These are phyloP conservation scores for Heliconius eleuchia DNA, from an alignment of 1,140 invertebrate species.

Conservation along the genomic window DNA sequence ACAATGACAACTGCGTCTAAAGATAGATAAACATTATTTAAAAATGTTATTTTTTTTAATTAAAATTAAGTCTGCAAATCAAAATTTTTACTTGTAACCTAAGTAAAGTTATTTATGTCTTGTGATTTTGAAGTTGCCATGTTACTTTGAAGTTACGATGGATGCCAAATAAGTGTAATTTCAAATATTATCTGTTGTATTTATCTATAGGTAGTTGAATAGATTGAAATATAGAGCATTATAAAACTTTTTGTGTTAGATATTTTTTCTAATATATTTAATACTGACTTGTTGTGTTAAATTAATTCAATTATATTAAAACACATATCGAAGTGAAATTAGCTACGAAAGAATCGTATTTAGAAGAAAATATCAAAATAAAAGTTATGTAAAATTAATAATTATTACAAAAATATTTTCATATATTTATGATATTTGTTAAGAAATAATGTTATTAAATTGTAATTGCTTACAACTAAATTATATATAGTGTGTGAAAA, in stretches of 20 bases:
- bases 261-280: too few relatives aligned
- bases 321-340: too few relatives aligned
- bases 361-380: too few relatives aligned
- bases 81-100: not conserved
- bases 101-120: not conserved
- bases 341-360: too few relatives aligned
- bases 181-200: slow-evolving; percentile 34
- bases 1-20: not conserved
- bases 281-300: not conserved
- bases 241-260: not conserved
- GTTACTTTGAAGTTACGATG: slow-evolving; percentile 31
- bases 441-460: too few relatives aligned
- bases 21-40: not conserved
- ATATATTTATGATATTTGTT: too few relatives aligned
- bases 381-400: too few relatives aligned
- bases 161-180: slow-evolving; percentile 38
- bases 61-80: not conserved
- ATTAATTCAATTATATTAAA: not conserved
- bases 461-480: too few relatives aligned
- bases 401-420: too few relatives aligned
- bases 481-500: not conserved
- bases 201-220: not conserved
- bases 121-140: slow-evolving; percentile 42
- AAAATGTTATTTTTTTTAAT: not conserved
- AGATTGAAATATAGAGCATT: not conserved